Conservation (phyloP, 2,797 vertebrate species). For the Rhinophrynus dorsalis region DNA sequence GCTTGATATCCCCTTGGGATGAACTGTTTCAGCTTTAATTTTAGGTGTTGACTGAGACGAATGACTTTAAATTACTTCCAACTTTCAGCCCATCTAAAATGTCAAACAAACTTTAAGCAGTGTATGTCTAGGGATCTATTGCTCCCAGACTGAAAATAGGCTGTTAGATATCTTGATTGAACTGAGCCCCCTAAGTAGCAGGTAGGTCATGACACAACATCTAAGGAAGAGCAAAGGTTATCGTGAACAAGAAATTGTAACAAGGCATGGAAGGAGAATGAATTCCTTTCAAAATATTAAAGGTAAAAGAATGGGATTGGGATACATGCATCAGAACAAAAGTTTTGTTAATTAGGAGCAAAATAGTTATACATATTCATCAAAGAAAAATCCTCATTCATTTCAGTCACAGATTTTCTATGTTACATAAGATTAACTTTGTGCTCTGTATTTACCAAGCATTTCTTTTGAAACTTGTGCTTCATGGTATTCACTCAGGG, state of each 20-base stretch:
- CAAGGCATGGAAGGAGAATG: neutral
- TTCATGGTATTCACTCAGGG: too few species aligned
- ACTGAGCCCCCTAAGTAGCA: neutral
- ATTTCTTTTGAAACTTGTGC: too few species aligned
- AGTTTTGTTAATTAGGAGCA: too few species aligned
- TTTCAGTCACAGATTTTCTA: too few species aligned
- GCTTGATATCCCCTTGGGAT: conserved; percentile 55
- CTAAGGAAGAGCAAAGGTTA: neutral
- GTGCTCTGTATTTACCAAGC: too few species aligned
- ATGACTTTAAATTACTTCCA: conserved; percentile 61
- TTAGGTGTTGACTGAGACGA: conserved; percentile 65
- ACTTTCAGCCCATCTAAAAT: conserved; percentile 61
- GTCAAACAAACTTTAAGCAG: conserved; percentile 60
- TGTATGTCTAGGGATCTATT: conserved; percentile 58
- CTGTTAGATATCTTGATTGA: conserved; percentile 36
- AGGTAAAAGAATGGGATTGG: neutral
- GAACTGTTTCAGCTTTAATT: conserved; percentile 65
- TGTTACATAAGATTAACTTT: too few species aligned
- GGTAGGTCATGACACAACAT: conserved; percentile 12
- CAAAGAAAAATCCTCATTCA: too few species aligned
- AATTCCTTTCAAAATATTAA: neutral
- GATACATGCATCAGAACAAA: too few species aligned
- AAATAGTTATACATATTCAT: too few species aligned
- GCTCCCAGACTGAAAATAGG: conserved; percentile 55
- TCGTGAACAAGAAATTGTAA: neutral